Base-by-base conservation (phyloP, 2,888 invertebrate genomes). In the Blera fallax region DNA sequence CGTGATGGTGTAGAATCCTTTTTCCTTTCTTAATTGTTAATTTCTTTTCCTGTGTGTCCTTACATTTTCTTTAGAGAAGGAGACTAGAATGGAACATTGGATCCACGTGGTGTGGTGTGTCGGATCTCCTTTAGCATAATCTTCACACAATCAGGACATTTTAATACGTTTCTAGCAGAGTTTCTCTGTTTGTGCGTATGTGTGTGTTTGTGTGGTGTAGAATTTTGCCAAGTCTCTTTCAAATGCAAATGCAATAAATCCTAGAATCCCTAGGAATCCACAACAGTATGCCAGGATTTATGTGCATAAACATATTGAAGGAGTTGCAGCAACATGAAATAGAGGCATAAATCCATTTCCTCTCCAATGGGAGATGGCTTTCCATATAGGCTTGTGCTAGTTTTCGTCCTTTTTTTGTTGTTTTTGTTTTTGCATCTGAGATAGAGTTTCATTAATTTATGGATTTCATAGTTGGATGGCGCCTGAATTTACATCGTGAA, bases 231-330 rank as follows among this genome's bases (percentile, higher is more conserved):
- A 54, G 73, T 64, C 43, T 74, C 62, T 64, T 74, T 64, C 54
- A 45, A 64, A 74, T 74, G 52, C 73, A 74, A 74, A 64, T 52
- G 62, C 54, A 74, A 74, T 74, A 74, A 74, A 74, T 74, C 73
- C 73, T 64, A 21, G 60, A n/a, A 73, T 62, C 34, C 34, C 29
- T 62, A 64, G 40, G 43, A 74, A 74, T 74, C 40, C 64, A 74
- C 73, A 74, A 64, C 62, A 73, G 73, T 73, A 40, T 60, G 73
- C 40, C 73, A 62, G 52, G 62, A 69, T 74, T 74, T 74, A 74
- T 74, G 40, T 58, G 37, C 37, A 58, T 50, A 73, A 40, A 62
- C 40, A 52, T 52, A 60, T 60, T 50, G 43, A 40, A 43, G 10
- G 18, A 29, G 18, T 16, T 1, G 6, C 14, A 10, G 21, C 21